A percentile compares a stretch with the other conserved stretches of the same genome.
These are phyloP conservation scores for Notamacropus eugenii DNA, from an alignment of 2,797 vertebrate species.

Conservation along the genomic window DNA sequence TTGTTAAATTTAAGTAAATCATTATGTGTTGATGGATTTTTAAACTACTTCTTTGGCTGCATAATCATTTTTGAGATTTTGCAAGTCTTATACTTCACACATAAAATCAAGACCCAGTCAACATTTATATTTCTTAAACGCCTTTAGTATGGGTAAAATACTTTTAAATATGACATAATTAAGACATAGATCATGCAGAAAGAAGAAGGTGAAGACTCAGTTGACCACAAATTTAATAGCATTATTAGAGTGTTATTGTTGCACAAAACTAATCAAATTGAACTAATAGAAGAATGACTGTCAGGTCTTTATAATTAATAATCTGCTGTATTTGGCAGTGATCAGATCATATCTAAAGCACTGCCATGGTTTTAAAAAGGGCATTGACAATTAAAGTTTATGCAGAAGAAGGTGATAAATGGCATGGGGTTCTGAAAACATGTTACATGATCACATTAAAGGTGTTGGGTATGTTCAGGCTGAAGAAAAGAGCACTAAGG, in stretches of 20 bases:
- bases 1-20: background rate
- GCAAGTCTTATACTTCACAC: background rate
- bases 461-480: background rate
- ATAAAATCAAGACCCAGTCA: background rate
- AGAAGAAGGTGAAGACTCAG: background rate
- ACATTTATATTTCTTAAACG: constrained; percentile 30
- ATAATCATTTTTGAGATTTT: background rate
- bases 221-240: constrained; percentile 12
- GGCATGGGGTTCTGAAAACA: background rate
- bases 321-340: background rate
- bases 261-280: background rate
- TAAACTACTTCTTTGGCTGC: background rate
- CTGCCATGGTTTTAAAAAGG: background rate
- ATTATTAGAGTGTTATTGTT: background rate
- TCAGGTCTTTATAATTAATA: background rate
- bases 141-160: background rate
- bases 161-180: constrained; percentile 6
- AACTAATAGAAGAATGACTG: background rate
- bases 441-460: constrained; percentile 10
- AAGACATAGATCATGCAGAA: background rate
- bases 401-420: background rate
- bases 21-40: background rate
- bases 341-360: background rate
- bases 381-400: background rate
- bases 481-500: background rate